Evolutionary conservation across 2,888 invertebrate genomes (phyloP).

Genomic region (Eilema griseolum): DNA sequence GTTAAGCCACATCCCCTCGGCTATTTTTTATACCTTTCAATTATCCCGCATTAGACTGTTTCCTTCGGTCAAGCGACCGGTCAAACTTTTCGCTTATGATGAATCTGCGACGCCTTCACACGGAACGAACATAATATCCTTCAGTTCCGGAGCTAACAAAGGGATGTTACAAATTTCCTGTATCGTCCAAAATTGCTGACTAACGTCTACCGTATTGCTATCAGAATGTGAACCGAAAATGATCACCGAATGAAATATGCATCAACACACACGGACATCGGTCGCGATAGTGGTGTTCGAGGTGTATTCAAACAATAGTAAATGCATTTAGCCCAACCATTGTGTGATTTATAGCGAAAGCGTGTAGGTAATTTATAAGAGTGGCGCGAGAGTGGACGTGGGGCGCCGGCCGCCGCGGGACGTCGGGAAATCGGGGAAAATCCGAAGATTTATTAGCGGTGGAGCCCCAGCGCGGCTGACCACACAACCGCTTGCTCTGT

Average conservation of each 20-base stretch:
- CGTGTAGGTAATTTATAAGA: conserved; percentile 86
- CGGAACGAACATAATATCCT: conserved; percentile 76
- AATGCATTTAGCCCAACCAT: conserved; percentile 83
- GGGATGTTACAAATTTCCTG: conserved; percentile 74
- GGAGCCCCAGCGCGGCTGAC: conserved; percentile 74
- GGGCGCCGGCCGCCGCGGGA: conserved; percentile 71
- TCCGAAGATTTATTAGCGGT: conserved; percentile 83
- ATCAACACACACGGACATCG: conserved; percentile 59
- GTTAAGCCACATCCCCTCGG: conserved; percentile 55
- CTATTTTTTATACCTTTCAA: conserved; percentile 68
- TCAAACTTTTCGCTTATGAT: conserved; percentile 68
- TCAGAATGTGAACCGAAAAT: conserved; percentile 55
- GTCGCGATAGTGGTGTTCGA: conserved; percentile 68
- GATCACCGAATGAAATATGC: conserved; percentile 67
- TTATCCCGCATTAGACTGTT: conserved; percentile 77
- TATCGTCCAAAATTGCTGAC: conserved; percentile 66
- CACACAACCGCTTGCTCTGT: conserved; percentile 74
- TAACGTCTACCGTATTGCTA: conserved; percentile 64
- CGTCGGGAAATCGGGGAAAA: conserved; percentile 85
- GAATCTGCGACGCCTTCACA: conserved; percentile 68
- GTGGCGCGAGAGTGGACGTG: conserved; percentile 74
- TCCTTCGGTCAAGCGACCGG: conserved; percentile 66
- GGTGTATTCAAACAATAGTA: conserved; percentile 85
- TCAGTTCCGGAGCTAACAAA: conserved; percentile 74
- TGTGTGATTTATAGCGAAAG: conserved; percentile 85